Evolutionary conservation across 2,797 vertebrate species (phyloP).

Genomic region (Rhinatrema bivittatum): DNA sequence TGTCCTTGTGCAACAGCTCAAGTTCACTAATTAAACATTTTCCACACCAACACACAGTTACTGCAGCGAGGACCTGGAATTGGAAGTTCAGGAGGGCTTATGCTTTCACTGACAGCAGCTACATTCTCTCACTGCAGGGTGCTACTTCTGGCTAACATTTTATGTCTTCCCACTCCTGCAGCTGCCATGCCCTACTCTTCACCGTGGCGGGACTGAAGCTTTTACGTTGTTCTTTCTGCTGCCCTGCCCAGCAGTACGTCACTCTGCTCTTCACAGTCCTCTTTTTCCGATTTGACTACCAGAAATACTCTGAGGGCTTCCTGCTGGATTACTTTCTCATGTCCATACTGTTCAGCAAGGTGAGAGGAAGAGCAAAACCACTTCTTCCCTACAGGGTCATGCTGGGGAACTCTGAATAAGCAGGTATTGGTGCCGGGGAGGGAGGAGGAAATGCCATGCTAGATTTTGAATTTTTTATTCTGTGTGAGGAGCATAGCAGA

Average conservation of each 20-base stretch:
- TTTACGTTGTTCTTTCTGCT: conserved; percentile 77
- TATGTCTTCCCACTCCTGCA: conserved; percentile 11
- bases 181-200: conserved; percentile 79
- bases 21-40: no score
- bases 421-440: no score
- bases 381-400: no score
- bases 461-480: no score
- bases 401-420: no score
- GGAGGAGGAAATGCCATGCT: no score
- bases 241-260: conserved; percentile 80
- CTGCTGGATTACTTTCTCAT: conserved; percentile 86
- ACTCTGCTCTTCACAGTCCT: conserved; percentile 83
- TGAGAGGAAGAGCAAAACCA: conserved; percentile 24
- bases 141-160: not conserved
- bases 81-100: not conserved
- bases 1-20: not conserved
- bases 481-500: no score
- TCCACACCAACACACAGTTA: no score
- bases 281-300: conserved; percentile 87
- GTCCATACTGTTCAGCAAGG: conserved; percentile 89
- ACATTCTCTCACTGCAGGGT: no score
- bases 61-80: not conserved
- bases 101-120: not conserved
- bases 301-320: conserved; percentile 79
- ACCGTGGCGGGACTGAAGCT: conserved; percentile 84